A percentile compares a stretch with the other conserved stretches of the same genome.
These are phyloP conservation scores for Periophthalmus modestus DNA, from an alignment of 2,113 vertebrate species.

Conservation along the genomic window DNA sequence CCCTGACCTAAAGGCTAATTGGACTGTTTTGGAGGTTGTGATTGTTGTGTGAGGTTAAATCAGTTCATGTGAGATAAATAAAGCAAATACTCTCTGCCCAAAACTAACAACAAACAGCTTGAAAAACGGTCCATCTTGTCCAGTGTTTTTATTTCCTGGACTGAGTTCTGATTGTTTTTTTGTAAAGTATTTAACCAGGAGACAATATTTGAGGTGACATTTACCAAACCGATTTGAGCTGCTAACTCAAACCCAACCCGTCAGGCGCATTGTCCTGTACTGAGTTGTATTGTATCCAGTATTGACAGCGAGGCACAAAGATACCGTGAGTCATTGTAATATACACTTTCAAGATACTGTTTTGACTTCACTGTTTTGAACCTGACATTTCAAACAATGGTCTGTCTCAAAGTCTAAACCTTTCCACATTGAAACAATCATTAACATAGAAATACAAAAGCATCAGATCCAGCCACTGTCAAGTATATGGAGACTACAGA, in stretches of 20 bases:
- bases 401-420: constrained; percentile 3
- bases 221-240: background rate
- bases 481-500: no score
- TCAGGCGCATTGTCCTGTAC: background rate
- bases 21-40: no score
- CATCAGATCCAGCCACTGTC: background rate
- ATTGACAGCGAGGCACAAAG: background rate
- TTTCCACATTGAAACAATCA: constrained; percentile 32
- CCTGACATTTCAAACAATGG: constrained; percentile 38
- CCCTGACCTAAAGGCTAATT: no score
- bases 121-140: no score
- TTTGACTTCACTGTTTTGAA: background rate
- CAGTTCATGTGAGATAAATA: background rate
- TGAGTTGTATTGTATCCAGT: background rate
- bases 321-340: constrained; percentile 20
- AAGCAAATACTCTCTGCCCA: background rate
- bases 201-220: background rate
- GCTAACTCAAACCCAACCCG: background rate
- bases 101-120: no score
- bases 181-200: background rate
- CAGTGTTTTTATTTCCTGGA: no score
- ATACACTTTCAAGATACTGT: no score
- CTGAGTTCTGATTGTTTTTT: no score
- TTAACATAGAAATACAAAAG: background rate
- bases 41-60: no score